phyloP scores from a whole-genome alignment of 2,888 invertebrate genomes.

The Teleiodes luculella region DNA sequence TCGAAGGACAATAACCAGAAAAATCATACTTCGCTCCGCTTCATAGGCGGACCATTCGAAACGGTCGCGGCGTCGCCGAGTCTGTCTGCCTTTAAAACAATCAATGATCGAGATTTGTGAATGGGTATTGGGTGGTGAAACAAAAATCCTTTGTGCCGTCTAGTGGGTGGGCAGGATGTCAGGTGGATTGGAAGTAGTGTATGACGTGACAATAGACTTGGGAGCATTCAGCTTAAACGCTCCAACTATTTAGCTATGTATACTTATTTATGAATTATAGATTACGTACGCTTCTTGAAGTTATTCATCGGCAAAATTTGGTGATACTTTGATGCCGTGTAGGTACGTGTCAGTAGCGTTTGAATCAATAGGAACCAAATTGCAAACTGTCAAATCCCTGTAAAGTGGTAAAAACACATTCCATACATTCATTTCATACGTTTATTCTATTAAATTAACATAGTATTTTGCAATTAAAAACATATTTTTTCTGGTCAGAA shows the following conservation, averaged over 20 bases:
- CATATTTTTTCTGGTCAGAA: too few species aligned
- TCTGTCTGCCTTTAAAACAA: constrained; percentile 67
- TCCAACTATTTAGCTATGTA: constrained; percentile 2
- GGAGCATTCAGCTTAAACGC: background rate
- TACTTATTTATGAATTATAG: background rate
- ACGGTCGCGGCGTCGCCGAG: constrained; percentile 61
- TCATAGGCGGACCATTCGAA: constrained; percentile 35
- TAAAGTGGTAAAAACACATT: too few species aligned
- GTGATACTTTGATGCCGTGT: too few species aligned
- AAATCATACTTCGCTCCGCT: constrained; percentile 30
- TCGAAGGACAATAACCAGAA: constrained; percentile 49
- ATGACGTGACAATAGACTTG: constrained; percentile 12
- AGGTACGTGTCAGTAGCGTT: too few species aligned
- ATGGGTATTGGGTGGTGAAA: constrained; percentile 69
- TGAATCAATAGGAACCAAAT: too few species aligned
- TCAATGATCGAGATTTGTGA: constrained; percentile 73
- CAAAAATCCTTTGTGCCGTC: constrained; percentile 55
- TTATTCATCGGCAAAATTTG: background rate
- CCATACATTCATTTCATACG: too few species aligned
- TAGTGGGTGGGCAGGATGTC: constrained; percentile 57
- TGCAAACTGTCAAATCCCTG: too few species aligned
- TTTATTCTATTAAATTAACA: too few species aligned
- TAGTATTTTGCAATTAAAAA: too few species aligned
- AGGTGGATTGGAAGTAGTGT: constrained; percentile 48
- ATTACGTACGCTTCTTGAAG: background rate